Conservation (phyloP, 2,113 vertebrate genomes). For the Callocephalon fimbriatum region DNA sequence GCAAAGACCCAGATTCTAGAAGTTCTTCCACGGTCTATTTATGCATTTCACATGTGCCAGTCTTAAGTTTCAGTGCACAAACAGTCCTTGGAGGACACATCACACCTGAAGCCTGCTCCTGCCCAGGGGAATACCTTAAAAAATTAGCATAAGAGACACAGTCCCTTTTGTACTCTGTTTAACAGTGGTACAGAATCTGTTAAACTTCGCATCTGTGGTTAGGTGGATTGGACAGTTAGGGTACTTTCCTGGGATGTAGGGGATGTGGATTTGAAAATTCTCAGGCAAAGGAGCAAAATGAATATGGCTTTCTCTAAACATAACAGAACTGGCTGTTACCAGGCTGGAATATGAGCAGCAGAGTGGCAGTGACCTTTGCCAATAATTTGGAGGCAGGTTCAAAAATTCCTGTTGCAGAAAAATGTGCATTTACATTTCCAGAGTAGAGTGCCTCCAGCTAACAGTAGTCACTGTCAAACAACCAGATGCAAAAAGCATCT, state of each 20-base stretch:
- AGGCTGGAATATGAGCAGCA: background rate
- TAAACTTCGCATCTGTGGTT: background rate
- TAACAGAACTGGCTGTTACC: background rate
- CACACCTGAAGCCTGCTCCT: background rate
- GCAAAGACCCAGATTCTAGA: background rate
- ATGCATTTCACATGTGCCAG: background rate
- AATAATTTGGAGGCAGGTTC: background rate
- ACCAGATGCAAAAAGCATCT: background rate
- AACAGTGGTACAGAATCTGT: background rate
- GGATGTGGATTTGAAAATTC: background rate
- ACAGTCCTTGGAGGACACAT: background rate
- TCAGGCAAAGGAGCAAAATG: background rate
- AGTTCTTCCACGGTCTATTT: rapidly evolving
- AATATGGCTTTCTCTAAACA: background rate
- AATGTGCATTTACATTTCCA: background rate
- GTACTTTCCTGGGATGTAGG: background rate
- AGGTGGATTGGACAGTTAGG: background rate
- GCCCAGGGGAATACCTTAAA: background rate
- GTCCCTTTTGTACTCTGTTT: background rate
- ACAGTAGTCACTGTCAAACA: background rate
- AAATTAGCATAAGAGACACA: background rate
- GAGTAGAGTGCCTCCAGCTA: background rate
- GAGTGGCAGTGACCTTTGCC: background rate
- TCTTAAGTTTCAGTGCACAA: background rate
- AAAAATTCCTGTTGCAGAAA: background rate